These are phyloP conservation scores for Anabas testudineus DNA, from an alignment of 2,797 vertebrate genomes.

Conservation along the genomic window DNA sequence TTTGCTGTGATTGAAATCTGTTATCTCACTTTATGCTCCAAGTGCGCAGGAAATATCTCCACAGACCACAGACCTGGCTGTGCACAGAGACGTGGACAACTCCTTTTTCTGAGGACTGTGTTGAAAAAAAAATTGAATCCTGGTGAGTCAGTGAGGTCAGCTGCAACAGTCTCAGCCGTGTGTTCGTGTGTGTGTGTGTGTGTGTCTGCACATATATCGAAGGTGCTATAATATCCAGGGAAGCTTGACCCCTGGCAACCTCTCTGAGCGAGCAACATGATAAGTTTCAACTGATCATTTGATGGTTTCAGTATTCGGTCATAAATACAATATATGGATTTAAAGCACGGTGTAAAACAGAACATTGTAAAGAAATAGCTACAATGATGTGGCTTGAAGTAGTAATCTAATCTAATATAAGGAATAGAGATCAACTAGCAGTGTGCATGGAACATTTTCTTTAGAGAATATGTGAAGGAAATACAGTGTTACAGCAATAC, in stretches of 20 bases:
- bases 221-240: neutral
- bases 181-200: neutral
- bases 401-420: neutral
- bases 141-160: slow-evolving; percentile 24
- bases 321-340: neutral
- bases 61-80: slow-evolving; percentile 4
- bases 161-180: neutral
- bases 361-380: neutral
- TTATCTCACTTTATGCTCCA: slow-evolving; percentile 25
- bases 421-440: neutral
- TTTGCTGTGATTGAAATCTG: slow-evolving; percentile 22
- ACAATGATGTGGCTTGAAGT: no score
- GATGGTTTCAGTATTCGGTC: neutral
- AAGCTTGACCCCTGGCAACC: neutral
- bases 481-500: neutral
- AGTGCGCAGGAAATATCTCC: slow-evolving; percentile 18
- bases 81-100: neutral
- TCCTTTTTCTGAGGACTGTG: slow-evolving; percentile 1
- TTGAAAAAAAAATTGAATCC: slow-evolving; percentile 29
- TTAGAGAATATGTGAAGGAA: neutral
- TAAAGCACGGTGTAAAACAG: neutral
- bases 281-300: neutral
- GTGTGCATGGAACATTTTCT: neutral
- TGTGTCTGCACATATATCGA: neutral
- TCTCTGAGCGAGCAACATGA: neutral